phyloP scores from a whole-genome alignment of 2,797 vertebrate species.

The Lophotriccus pileatus region DNA sequence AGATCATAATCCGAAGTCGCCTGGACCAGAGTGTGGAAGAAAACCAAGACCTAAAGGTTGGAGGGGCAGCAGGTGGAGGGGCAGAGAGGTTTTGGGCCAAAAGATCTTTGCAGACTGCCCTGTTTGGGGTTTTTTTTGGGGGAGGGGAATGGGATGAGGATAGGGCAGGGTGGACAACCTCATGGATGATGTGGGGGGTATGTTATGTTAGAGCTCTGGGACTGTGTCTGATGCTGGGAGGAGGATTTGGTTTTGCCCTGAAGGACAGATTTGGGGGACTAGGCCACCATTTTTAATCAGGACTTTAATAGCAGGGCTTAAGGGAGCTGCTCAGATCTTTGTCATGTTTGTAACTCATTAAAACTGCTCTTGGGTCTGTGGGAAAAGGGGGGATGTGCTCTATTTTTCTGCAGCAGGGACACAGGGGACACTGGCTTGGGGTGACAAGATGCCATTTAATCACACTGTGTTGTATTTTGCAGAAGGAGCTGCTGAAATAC shows the following conservation, averaged over 20 bases:
- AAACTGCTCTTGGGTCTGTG: background rate
- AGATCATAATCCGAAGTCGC: slow-evolving; percentile 91
- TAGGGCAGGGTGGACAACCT: background rate
- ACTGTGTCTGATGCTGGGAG: background rate
- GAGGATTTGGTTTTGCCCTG: background rate
- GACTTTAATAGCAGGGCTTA: background rate
- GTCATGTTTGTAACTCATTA: background rate
- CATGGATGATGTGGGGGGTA: too few species aligned
- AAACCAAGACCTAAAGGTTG: slow-evolving; percentile 91
- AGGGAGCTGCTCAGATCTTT: background rate
- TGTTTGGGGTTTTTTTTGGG: background rate
- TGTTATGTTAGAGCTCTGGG: background rate
- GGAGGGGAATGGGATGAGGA: background rate
- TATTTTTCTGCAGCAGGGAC: background rate
- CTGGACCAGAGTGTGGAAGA: slow-evolving; percentile 97
- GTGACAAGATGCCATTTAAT: background rate
- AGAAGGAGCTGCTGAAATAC: slow-evolving; percentile 92
- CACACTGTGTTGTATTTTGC: slow-evolving; percentile 61
- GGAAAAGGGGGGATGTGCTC: background rate
- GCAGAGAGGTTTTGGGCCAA: background rate
- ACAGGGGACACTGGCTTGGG: background rate
- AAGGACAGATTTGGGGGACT: background rate
- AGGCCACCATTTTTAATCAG: background rate
- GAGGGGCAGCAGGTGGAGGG: background rate
- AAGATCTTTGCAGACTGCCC: background rate